Base-by-base conservation (phyloP, 2,888 invertebrate species). In the Ferrisia virgata region DNA sequence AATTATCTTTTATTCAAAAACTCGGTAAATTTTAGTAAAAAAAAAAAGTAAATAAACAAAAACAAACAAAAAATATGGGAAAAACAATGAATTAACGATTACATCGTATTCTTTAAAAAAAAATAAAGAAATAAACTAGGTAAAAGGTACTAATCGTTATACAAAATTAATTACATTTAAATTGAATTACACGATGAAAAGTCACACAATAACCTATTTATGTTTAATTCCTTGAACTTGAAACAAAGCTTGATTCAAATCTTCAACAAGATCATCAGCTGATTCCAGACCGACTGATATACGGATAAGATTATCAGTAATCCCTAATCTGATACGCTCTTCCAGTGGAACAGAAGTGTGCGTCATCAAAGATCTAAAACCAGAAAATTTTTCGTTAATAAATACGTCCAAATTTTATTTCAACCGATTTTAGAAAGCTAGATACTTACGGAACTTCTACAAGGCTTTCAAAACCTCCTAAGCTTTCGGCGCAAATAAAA, bases 391-490 rank as follows among this genome's bases (percentile, higher is more conserved):
- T 13, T 11, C 64, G 15, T 64, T 18, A 18, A 18, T 18, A 53
- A 5, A 22, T 5, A 18, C 4, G 3, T 18, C 11, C 13, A 22
- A 36, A 81, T 3, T 13, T n/a, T n/a, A n/a, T n/a, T n/a, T n/a
- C n/a, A 6, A 76, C 15, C n/a, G 31, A 2, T 79, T n/a, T 36
- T 1, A 3, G 13, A 76, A 33, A 18, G 53, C 13, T 15, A 15
- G 58, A 86, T 85, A 92, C 94, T 92, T 90, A 96, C 94, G 98
- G 98, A 86, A 98, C 91, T 90, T 98, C 97, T 2, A 96, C 96
- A 86, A 99, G 91, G 88, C 96, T 97, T 88, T 99, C 98, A 87
- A 94, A 96, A 84, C 98, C 98, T 79, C 99, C 99, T 85, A 99
- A 91, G 88, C 97, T 98, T 88, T 98, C 98, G 4, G 98, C 98